These are phyloP conservation scores for Danio kyathit DNA, from an alignment of 2,797 vertebrate species.

Conservation along the genomic window DNA sequence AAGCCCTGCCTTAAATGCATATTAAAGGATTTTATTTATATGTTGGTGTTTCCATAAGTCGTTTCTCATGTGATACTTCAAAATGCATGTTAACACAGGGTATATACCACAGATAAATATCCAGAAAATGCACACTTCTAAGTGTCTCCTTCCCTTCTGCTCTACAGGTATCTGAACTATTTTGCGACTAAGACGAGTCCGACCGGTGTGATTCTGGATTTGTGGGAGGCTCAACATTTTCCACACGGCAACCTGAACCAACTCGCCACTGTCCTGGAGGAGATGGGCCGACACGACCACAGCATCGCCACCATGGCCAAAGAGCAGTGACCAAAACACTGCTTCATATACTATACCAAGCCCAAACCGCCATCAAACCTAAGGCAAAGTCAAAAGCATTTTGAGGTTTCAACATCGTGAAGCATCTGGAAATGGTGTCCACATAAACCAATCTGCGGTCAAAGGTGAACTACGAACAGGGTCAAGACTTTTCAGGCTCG, in stretches of 20 bases:
- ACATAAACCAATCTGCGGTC: background rate
- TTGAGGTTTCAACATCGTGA: too few relatives aligned
- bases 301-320: conserved; percentile 81
- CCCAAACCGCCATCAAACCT: background rate
- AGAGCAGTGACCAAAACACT: conserved; percentile 84
- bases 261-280: conserved; percentile 94
- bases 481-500: background rate
- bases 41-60: too few relatives aligned
- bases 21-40: too few relatives aligned
- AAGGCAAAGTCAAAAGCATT: background rate
- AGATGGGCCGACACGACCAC: conserved; percentile 96
- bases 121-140: too few relatives aligned
- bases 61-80: too few relatives aligned
- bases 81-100: too few relatives aligned
- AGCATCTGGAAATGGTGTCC: too few relatives aligned
- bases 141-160: background rate
- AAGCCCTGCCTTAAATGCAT: too few relatives aligned
- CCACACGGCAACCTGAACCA: conserved; percentile 94
- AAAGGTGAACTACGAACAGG: conserved; percentile 42
- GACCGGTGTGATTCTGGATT: conserved; percentile 95
- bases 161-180: conserved; percentile 94
- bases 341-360: background rate
- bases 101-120: too few relatives aligned
- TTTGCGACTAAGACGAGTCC: conserved; percentile 98
- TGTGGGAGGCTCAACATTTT: conserved; percentile 98